Percentiles rank a stretch among this genome's conserved stretches.
These are phyloP conservation scores for Eurystomus gularis DNA, from an alignment of 2,113 vertebrate genomes.

Conservation along the genomic window DNA sequence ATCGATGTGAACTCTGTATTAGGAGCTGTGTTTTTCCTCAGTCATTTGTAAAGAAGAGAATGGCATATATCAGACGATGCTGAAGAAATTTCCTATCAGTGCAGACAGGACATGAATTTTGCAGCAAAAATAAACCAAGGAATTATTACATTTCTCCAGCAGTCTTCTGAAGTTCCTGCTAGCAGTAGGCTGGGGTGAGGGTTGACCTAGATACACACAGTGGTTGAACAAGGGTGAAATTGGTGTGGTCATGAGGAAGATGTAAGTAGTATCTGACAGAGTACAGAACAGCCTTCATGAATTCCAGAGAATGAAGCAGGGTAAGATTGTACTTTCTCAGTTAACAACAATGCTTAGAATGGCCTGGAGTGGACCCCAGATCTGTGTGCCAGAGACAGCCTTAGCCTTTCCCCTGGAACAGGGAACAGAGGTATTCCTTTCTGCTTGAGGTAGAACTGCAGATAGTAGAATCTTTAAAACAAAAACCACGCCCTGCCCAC, in stretches of 20 bases:
- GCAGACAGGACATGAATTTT: background rate
- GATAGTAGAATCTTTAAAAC: background rate
- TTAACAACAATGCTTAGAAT: background rate
- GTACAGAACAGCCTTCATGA: background rate
- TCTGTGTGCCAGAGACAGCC: background rate
- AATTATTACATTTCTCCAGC: background rate
- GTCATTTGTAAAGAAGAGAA: background rate
- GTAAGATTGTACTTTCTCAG: background rate
- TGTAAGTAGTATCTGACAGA: background rate
- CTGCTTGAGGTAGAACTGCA: background rate
- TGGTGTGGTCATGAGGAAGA: background rate
- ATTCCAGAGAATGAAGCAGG: background rate
- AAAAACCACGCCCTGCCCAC: background rate
- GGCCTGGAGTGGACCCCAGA: background rate
- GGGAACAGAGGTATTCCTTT: background rate
- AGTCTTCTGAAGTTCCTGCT: background rate
- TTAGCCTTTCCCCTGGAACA: background rate
- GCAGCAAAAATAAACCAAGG: background rate
- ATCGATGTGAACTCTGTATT: background rate
- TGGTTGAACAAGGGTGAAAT: background rate
- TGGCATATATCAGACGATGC: background rate
- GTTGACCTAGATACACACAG: background rate
- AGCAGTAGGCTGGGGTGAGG: background rate
- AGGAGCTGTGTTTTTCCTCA: background rate
- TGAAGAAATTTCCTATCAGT: background rate